These are phyloP conservation scores for Oophaga pumilio DNA, from an alignment of 2,113 vertebrate species.

Conservation along the genomic window DNA sequence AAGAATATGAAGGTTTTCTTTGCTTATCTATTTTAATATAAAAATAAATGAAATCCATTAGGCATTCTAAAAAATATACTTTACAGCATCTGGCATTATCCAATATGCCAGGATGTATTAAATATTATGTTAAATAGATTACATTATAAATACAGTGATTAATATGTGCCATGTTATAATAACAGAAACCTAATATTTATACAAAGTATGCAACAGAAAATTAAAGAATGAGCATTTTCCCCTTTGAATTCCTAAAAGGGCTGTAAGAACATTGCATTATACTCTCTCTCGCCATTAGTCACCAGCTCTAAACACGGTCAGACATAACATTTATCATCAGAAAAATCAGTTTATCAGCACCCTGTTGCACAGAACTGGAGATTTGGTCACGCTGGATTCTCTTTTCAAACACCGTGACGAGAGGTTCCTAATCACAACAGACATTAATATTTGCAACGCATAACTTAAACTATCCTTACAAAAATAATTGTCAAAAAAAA, in stretches of 20 bases:
- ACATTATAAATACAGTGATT: constrained; percentile 39
- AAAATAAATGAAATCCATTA: constrained; percentile 22
- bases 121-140: constrained; percentile 36
- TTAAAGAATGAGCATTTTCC: constrained; percentile 6
- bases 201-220: constrained; percentile 34
- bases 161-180: constrained; percentile 41
- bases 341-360: constrained; percentile 58
- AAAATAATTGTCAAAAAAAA: constrained; percentile 68
- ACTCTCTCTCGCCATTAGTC: constrained; percentile 46
- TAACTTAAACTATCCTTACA: constrained; percentile 67
- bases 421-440: constrained; percentile 61
- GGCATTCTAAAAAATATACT: neutral
- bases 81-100: constrained; percentile 26
- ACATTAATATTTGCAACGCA: constrained; percentile 62
- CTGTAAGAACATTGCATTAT: constrained; percentile 25
- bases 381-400: constrained; percentile 34
- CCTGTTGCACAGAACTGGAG: constrained; percentile 36
- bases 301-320: constrained; percentile 62
- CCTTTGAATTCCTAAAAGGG: constrained; percentile 27
- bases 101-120: constrained; percentile 36
- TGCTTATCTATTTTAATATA: constrained; percentile 17
- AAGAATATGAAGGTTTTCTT: constrained; percentile 1
- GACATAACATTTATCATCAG: constrained; percentile 30
- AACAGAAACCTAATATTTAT: constrained; percentile 50
- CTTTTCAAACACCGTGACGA: constrained; percentile 47